Conservation (phyloP, 1,140 invertebrate species). For the Adoxophyes honmai region DNA sequence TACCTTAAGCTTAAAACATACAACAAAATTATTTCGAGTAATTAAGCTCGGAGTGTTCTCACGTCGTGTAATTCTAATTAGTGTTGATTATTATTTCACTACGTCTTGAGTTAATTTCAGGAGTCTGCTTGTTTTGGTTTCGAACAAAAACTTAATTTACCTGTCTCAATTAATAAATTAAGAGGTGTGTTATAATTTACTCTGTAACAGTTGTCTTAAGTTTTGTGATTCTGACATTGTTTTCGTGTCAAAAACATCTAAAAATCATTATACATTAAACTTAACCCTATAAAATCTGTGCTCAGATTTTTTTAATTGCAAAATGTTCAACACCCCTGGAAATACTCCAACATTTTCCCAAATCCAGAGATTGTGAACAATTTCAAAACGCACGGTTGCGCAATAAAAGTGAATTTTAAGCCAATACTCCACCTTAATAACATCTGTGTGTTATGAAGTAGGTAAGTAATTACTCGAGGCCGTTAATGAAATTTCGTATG, state of each 20-base stretch:
- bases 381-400: background rate
- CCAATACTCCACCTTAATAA: slow-evolving; percentile 2
- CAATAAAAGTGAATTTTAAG: background rate
- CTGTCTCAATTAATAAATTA: too few species aligned
- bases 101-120: background rate
- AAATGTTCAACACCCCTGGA: background rate
- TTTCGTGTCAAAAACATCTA: too few species aligned
- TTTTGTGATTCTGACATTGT: too few species aligned
- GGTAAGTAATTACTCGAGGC: slow-evolving; percentile 44
- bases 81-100: background rate
- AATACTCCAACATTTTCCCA: background rate
- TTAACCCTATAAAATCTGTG: too few species aligned
- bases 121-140: background rate
- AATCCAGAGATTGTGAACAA: background rate
- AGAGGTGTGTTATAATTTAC: too few species aligned
- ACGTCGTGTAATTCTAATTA: background rate
- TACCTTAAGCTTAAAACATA: too few species aligned
- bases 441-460: slow-evolving; percentile 14
- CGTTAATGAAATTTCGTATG: slow-evolving; percentile 71
- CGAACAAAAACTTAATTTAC: background rate
- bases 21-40: too few species aligned
- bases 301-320: too few species aligned
- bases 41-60: background rate
- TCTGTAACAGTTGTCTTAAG: too few species aligned
- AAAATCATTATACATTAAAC: too few species aligned